Base-by-base conservation (phyloP, 2,113 vertebrate species). In the Triplophysa siluroides region DNA sequence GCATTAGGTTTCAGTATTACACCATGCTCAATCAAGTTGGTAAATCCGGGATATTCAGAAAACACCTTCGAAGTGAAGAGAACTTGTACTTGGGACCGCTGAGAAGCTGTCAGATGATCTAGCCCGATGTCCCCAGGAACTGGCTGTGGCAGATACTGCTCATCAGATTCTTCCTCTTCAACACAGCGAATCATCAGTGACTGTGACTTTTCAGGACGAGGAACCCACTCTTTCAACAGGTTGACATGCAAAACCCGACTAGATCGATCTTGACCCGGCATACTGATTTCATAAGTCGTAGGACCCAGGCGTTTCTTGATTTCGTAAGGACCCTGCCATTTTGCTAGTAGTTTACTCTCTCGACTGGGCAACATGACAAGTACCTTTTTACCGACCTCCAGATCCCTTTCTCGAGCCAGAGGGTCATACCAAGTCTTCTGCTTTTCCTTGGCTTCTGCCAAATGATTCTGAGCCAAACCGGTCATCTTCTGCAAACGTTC, bases 161-260 rank as follows among this genome's bases (percentile, higher is more conserved):
- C 62, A 38, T 64, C 62, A 0, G n/a, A 45, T 14, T 67, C 65
- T 23, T 23, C 38, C n/a, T 45, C 65, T 23, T 43, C 38, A 41
- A 45, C n/a, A 67, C 38, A 14, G 19, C 1, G 5, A 67, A 67
- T 21, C 65, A 67, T 67, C 11, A 45, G n/a, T 13, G 65, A 45
- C 38, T 67, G n/a, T n/a, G 38, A 12, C 5, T 6, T 43, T 2
- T 66, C 64, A n/a, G 9, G 11, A 12, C 11, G 38, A 2, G 64
- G 64, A 66, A 66, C 38, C 64, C 4, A 66, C 64, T 66, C 38
- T 7, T 66, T 66, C 19, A 66, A 66, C 19, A 43, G 38, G 10
- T 66, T 66, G 5, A 66, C 19, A 0, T 66, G 64, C 64, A 66
- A 13, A 12, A 43, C 19, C 8, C 19, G 19, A 43, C 19, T 66